A percentile compares a stretch with the other conserved stretches of the same genome.
Conservation (phyloP, 2,888 invertebrate species). For the Meiosimyza decipiens region DNA sequence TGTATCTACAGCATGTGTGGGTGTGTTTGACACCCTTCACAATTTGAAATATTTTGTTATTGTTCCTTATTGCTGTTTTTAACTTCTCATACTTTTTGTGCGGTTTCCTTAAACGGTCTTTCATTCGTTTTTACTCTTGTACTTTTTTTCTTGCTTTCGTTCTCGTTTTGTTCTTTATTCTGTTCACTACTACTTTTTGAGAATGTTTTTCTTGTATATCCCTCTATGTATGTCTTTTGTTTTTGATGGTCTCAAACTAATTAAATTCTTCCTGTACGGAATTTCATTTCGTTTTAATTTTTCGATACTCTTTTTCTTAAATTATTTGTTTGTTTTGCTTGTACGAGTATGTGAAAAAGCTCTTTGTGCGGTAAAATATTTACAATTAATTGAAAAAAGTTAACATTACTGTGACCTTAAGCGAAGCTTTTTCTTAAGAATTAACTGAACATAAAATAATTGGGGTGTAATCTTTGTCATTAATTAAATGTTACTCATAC, state of each 20-base stretch:
- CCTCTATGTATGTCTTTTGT: not conserved
- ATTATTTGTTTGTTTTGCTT: not conserved
- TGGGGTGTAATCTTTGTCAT: slow-evolving; percentile 34
- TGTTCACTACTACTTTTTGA: not conserved
- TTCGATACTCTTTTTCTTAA: slow-evolving; percentile 20
- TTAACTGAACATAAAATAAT: slow-evolving; percentile 26
- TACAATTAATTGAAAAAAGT: not conserved
- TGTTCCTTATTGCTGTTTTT: too few species aligned
- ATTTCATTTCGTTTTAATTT: slow-evolving; percentile 32
- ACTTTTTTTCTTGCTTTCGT: too few species aligned
- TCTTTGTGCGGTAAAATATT: not conserved
- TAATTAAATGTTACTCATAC: slow-evolving; percentile 34
- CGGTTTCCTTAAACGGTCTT: too few species aligned
- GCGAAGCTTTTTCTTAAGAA: not conserved
- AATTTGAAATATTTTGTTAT: too few species aligned
- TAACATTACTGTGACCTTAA: not conserved
- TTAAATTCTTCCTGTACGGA: not conserved
- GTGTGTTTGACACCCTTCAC: too few species aligned
- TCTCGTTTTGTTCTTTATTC: too few species aligned
- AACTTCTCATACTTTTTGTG: too few species aligned
- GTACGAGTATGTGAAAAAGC: slow-evolving; percentile 12
- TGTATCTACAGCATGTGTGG: too few species aligned
- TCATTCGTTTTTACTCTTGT: too few species aligned
- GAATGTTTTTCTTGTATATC: not conserved
- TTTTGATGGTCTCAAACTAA: not conserved